These are phyloP conservation scores for Tricholauxania praeusta DNA, from an alignment of 2,888 invertebrate species.

Conservation along the genomic window DNA sequence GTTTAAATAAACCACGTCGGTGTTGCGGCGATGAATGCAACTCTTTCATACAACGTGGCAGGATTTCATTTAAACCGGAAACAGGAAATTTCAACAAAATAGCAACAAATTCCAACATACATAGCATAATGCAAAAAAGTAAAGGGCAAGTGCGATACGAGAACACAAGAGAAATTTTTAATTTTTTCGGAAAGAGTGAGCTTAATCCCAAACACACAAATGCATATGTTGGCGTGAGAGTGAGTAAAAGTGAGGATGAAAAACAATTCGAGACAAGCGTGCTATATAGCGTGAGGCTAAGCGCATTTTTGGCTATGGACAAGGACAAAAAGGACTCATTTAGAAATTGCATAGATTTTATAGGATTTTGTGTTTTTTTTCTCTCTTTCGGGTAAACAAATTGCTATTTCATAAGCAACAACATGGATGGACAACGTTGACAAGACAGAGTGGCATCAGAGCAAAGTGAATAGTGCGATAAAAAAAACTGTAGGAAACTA, in stretches of 20 bases:
- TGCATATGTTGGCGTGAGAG: background rate
- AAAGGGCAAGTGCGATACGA: background rate
- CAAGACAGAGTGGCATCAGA: too few species aligned
- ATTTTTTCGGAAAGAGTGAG: too few species aligned
- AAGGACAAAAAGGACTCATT: conserved; percentile 10
- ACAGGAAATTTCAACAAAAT: conserved; percentile 30
- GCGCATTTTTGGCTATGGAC: conserved; percentile 10
- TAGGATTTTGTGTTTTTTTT: background rate
- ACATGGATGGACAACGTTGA: too few species aligned
- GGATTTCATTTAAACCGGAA: conserved; percentile 29
- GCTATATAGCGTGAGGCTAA: background rate
- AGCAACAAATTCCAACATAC: conserved; percentile 28
- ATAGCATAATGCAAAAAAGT: background rate
- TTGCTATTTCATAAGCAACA: background rate
- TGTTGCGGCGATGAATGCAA: conserved; percentile 17
- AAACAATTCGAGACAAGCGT: background rate
- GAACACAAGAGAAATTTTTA: background rate
- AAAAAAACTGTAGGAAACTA: too few species aligned
- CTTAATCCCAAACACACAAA: background rate
- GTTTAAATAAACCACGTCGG: conserved; percentile 3
- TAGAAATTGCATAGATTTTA: conserved; percentile 20
- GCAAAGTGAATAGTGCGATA: too few species aligned
- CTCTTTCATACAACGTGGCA: conserved; percentile 18
- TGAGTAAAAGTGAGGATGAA: background rate
- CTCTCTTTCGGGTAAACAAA: too few species aligned